Percentiles rank a stretch among this genome's conserved stretches.
phyloP scores from a whole-genome alignment of 2,888 invertebrate genomes.

The Gibbula magus region DNA sequence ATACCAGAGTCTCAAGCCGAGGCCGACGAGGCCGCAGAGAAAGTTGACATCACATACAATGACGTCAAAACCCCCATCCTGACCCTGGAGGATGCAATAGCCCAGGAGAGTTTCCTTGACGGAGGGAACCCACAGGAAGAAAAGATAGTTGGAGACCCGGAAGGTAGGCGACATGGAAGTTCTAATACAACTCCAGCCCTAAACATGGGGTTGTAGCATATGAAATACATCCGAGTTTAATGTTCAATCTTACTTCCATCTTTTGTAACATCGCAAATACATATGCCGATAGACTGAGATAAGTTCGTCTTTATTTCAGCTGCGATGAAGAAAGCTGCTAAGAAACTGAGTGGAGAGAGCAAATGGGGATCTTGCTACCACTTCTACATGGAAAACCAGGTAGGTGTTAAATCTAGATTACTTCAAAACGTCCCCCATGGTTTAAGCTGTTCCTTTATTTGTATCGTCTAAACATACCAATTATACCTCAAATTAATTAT shows the following conservation, averaged over 20 bases:
- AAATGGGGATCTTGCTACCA: slow-evolving; percentile 82
- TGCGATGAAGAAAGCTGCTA: slow-evolving; percentile 45
- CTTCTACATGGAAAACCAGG: slow-evolving; percentile 82
- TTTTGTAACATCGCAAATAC: no score
- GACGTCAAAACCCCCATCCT: slow-evolving; percentile 62
- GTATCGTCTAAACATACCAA: no score
- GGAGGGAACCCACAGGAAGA: not conserved
- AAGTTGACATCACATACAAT: slow-evolving; percentile 67
- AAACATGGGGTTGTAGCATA: no score
- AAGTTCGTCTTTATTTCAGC: slow-evolving; percentile 32
- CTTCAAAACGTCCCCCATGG: no score
- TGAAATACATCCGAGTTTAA: no score
- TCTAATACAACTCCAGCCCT: no score
- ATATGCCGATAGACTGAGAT: no score
- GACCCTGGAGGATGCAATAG: slow-evolving; percentile 63
- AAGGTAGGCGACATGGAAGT: slow-evolving; percentile 31
- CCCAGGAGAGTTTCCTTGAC: slow-evolving; percentile 39
- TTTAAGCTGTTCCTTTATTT: no score
- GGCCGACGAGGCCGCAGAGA: slow-evolving; percentile 63
- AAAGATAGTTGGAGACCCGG: slow-evolving; percentile 34
- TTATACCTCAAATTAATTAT: no score
- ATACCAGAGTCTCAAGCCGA: slow-evolving; percentile 34
- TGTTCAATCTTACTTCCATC: no score
- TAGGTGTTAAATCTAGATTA: slow-evolving; percentile 20
- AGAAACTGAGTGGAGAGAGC: slow-evolving; percentile 76